phyloP scores from a whole-genome alignment of 2,113 vertebrate genomes.

The Felis chaus region DNA sequence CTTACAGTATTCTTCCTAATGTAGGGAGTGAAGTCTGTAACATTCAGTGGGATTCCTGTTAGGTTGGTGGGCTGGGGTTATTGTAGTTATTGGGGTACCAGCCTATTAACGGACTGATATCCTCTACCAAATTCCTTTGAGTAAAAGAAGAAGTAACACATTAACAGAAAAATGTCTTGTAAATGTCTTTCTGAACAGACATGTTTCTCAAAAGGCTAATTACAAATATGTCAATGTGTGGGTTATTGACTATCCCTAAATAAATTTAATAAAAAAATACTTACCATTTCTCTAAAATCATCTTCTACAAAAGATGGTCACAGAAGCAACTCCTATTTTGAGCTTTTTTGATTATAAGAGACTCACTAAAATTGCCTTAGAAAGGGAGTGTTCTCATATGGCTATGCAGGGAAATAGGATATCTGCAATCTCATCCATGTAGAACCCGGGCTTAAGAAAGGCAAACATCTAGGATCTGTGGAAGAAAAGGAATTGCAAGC shows the following conservation, averaged over 20 bases:
- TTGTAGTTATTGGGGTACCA: not conserved
- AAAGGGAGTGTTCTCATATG: not conserved
- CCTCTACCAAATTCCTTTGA: constrained; percentile 30
- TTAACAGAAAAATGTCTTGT: constrained; percentile 15
- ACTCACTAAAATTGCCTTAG: not conserved
- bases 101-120: not conserved
- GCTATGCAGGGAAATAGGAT: not conserved
- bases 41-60: not conserved
- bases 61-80: not conserved
- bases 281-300: not conserved
- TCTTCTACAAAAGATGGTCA: not conserved
- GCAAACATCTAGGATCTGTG: not conserved
- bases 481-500: not conserved
- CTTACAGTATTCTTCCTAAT: not conserved
- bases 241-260: constrained; percentile 27
- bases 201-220: constrained; percentile 42
- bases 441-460: not conserved
- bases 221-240: constrained; percentile 6
- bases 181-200: not conserved
- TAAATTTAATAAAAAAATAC: constrained; percentile 25
- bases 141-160: constrained; percentile 43
- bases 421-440: not conserved
- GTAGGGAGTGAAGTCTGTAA: not conserved
- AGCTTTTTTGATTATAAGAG: not conserved
- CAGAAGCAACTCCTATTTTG: not conserved